phyloP scores from a whole-genome alignment of 2,888 invertebrate species.

The Mallateleia sp. region DNA sequence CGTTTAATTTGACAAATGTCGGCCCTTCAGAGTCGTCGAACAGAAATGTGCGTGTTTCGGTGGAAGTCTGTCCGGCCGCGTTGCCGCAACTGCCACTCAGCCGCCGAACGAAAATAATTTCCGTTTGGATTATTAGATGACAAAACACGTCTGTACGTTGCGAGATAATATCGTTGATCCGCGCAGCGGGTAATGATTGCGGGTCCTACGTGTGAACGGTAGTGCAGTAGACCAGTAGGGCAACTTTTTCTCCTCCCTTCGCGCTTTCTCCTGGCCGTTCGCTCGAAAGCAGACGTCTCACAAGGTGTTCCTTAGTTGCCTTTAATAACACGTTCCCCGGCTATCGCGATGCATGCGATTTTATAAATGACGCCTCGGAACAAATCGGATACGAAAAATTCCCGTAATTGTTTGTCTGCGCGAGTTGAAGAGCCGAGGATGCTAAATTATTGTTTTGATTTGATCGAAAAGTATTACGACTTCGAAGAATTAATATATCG shows the following conservation, averaged over 20 bases:
- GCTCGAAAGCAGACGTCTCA: slow-evolving; percentile 39
- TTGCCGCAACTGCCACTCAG: slow-evolving; percentile 46
- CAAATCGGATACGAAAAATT: slow-evolving; percentile 60
- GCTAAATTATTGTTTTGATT: slow-evolving; percentile 64
- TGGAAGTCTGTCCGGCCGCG: slow-evolving; percentile 40
- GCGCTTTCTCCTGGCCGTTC: slow-evolving; percentile 40
- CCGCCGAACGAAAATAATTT: slow-evolving; percentile 77
- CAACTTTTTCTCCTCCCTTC: slow-evolving; percentile 46
- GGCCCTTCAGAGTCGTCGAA: background rate
- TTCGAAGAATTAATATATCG: slow-evolving; percentile 42
- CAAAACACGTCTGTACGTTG: slow-evolving; percentile 84
- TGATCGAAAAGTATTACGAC: slow-evolving; percentile 34
- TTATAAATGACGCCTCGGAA: slow-evolving; percentile 58
- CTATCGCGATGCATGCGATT: slow-evolving; percentile 55
- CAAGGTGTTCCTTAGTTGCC: slow-evolving; percentile 46
- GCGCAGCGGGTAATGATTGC: slow-evolving; percentile 79
- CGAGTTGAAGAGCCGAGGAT: background rate
- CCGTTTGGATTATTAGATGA: slow-evolving; percentile 86
- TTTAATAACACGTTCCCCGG: slow-evolving; percentile 55
- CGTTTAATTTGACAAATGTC: slow-evolving; percentile 52
- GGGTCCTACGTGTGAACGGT: slow-evolving; percentile 83
- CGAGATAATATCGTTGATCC: slow-evolving; percentile 82
- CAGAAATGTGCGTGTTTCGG: slow-evolving; percentile 53
- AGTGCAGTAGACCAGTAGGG: slow-evolving; percentile 75
- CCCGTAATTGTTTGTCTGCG: slow-evolving; percentile 46